A percentile compares a stretch with the other conserved stretches of the same genome.
Conservation (phyloP, 2,888 invertebrate species). For the Quadroppia sp. region DNA sequence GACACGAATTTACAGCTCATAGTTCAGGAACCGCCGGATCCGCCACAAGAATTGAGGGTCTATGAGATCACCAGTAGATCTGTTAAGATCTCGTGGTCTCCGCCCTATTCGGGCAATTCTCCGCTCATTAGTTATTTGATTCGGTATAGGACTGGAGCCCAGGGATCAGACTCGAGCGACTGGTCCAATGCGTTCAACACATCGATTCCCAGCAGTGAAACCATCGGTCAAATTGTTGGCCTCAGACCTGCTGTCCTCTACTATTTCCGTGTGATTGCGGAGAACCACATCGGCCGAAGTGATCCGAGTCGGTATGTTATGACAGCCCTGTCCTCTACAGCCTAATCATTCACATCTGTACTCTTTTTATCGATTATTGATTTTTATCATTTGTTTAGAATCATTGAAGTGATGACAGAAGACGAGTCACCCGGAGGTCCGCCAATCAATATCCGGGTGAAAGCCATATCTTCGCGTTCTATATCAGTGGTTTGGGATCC, state of each 20-base stretch:
- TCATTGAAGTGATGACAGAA: slow-evolving; percentile 50
- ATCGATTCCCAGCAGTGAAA: slow-evolving; percentile 19
- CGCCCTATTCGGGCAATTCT: slow-evolving; percentile 53
- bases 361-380: no score
- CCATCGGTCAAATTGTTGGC: slow-evolving; percentile 46
- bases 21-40: slow-evolving; percentile 52
- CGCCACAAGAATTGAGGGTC: slow-evolving; percentile 51
- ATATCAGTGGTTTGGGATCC: slow-evolving; percentile 54
- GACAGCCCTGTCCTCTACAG: not conserved
- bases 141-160: slow-evolving; percentile 49
- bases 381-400: not conserved
- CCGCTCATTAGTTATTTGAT: slow-evolving; percentile 51
- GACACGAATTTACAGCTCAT: slow-evolving; percentile 48
- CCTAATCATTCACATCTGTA: not conserved
- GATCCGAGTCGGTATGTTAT: slow-evolving; percentile 49
- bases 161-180: not conserved
- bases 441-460: slow-evolving; percentile 52
- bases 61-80: slow-evolving; percentile 50
- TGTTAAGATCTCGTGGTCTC: slow-evolving; percentile 51
- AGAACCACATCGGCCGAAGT: slow-evolving; percentile 52
- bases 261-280: slow-evolving; percentile 52
- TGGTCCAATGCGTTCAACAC: slow-evolving; percentile 3
- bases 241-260: slow-evolving; percentile 52
- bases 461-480: slow-evolving; percentile 52
- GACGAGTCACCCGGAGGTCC: slow-evolving; percentile 55